Evolutionary conservation across 2,888 invertebrate genomes (phyloP), one percentile per base, ranked within the genome.

Genomic region (Timema cristinae): DNA sequence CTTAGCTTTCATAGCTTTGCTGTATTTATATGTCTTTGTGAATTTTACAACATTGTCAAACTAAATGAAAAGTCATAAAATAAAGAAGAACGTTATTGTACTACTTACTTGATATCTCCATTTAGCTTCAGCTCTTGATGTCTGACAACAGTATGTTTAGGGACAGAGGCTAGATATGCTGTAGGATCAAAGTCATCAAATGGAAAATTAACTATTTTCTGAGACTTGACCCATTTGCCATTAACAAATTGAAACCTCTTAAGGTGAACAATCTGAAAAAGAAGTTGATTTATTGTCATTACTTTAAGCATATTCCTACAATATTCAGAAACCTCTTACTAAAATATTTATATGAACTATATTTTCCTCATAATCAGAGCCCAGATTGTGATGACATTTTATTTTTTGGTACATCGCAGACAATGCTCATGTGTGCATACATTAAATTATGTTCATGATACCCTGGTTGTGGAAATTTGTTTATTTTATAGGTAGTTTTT

Each of bases 181-280:
- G 94, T 91, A 0, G 95, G 95, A 80, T 95, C 94, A 81, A 96
- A 95, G 79, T 93, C 87, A 76, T 90, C 87, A 80, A 92, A 90
- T 0, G 95, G 95, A 81, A 95, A 95, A 80, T 94, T 91, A 0
- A 96, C 95, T 48, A 93, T 93, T 81, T 95, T 96, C 80, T 95
- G 95, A 0, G 95, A 96, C 81, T 97, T 97, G 48, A 96, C 93
- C 96, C 96, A 97, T 79, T 94, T 91, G 80, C 89, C 92, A 83
- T 94, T 93, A 70, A 94, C 90, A 81, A 89, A 94, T 81, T 96
- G 95, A 84, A 97, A 97, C 4, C 97, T 89, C 81, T 97, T 97
- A 76, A 97, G 84, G 81, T 97, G 96, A 70, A 97, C 88, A 79
- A 97, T 94, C 95, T 95, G 82, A 0, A 79, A 79, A 69, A 52